phyloP scores from a whole-genome alignment of 1,140 invertebrate genomes.

The Zaprionus camerounensis region DNA sequence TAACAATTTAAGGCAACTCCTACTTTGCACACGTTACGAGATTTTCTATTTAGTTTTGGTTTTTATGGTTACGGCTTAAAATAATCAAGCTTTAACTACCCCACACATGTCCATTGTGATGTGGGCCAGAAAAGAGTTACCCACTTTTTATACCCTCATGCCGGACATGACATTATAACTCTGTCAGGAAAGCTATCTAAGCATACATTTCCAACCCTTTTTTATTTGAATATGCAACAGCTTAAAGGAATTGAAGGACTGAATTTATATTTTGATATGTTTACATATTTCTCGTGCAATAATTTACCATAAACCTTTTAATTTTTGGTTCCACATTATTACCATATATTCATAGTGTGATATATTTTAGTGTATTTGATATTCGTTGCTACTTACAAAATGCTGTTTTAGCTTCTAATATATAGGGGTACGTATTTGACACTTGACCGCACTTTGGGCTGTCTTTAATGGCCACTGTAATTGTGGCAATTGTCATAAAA shows the following conservation, averaged over 20 bases:
- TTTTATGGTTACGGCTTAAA: conserved; percentile 17
- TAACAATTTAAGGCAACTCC: conserved; percentile 22
- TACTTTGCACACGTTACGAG: neutral
- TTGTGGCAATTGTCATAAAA: conserved; percentile 28
- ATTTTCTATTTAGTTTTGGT: conserved; percentile 1
- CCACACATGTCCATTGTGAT: conserved; percentile 4
- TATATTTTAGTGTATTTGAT: neutral
- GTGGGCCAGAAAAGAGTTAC: conserved; percentile 7
- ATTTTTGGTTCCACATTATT: neutral
- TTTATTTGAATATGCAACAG: neutral
- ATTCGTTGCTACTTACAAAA: neutral
- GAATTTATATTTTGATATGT: neutral
- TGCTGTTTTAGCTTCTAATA: neutral
- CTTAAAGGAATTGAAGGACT: neutral
- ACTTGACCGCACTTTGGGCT: conserved; percentile 20
- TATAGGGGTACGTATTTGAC: conserved; percentile 11
- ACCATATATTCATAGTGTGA: neutral
- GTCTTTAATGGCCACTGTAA: conserved; percentile 12
- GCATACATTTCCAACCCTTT: neutral
- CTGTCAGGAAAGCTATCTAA: neutral
- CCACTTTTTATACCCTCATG: conserved; percentile 6
- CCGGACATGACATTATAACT: neutral
- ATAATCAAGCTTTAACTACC: conserved; percentile 32
- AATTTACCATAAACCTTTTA: neutral
- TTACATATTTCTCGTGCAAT: neutral